Percentiles rank a stretch among this genome's conserved stretches.
Conservation (phyloP, 2,888 invertebrate genomes). For the Leucoma salicis region DNA sequence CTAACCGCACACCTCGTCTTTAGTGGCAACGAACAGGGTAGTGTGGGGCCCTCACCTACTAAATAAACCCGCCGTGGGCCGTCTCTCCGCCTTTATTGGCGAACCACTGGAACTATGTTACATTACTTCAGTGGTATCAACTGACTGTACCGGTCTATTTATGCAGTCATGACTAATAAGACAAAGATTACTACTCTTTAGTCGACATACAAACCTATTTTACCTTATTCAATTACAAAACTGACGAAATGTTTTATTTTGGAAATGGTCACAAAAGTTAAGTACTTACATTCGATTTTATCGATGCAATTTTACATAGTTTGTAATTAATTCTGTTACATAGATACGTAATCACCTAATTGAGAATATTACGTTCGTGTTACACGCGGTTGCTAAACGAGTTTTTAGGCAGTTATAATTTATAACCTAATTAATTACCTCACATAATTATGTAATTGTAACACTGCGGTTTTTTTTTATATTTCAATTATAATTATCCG, state of each 20-base stretch:
- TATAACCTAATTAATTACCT: not conserved
- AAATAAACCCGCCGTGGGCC: too few relatives aligned
- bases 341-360: constrained; percentile 2
- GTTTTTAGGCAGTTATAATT: not conserved
- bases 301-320: constrained; percentile 20
- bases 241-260: constrained; percentile 33
- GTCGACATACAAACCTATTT: too few relatives aligned
- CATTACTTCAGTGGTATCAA: too few relatives aligned
- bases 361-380: constrained; percentile 1
- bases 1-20: too few relatives aligned
- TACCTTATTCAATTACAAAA: constrained; percentile 35
- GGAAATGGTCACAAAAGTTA: constrained; percentile 28
- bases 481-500: too few relatives aligned
- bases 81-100: too few relatives aligned
- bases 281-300: constrained; percentile 9
- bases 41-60: too few relatives aligned
- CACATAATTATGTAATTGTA: not conserved
- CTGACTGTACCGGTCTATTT: too few relatives aligned
- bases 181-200: too few relatives aligned
- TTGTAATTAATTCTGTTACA: constrained; percentile 5
- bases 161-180: too few relatives aligned
- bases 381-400: not conserved
- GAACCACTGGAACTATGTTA: too few relatives aligned
- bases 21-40: too few relatives aligned
- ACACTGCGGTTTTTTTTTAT: not conserved